Percentiles rank a stretch among this genome's conserved stretches.
phyloP scores from a whole-genome alignment of 1,140 invertebrate species.

The Spodoptera frugiperda region DNA sequence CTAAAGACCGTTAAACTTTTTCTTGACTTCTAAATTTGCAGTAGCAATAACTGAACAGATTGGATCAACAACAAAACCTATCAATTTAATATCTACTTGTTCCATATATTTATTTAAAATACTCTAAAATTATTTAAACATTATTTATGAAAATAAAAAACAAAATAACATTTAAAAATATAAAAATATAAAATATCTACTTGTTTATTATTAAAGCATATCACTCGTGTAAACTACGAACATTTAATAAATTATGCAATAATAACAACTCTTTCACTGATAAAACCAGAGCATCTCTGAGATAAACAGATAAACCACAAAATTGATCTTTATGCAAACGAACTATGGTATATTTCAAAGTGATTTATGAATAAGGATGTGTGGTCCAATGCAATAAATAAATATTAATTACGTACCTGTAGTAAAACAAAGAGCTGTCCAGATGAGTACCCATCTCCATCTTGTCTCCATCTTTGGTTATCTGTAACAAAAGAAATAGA shows the following conservation, averaged over 20 bases:
- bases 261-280: too few relatives aligned
- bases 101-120: too few relatives aligned
- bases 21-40: too few relatives aligned
- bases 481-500: constrained; percentile 40
- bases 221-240: not conserved
- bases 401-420: constrained; percentile 15
- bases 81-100: too few relatives aligned
- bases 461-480: constrained; percentile 53
- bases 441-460: constrained; percentile 39
- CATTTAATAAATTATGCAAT: not conserved
- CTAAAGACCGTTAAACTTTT: too few relatives aligned
- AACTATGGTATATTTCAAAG: not conserved
- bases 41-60: too few relatives aligned
- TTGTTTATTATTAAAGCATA: not conserved
- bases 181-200: too few relatives aligned
- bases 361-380: not conserved
- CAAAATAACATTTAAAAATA: too few relatives aligned
- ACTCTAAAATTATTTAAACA: too few relatives aligned
- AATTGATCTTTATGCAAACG: not conserved
- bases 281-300: not conserved
- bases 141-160: too few relatives aligned
- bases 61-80: too few relatives aligned
- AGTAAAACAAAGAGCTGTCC: constrained; percentile 27
- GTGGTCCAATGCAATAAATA: not conserved
- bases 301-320: not conserved